A percentile compares a stretch with the other conserved stretches of the same genome.
These are phyloP conservation scores for Aphelocoma coerulescens DNA, from an alignment of 2,113 vertebrate species.

Conservation along the genomic window DNA sequence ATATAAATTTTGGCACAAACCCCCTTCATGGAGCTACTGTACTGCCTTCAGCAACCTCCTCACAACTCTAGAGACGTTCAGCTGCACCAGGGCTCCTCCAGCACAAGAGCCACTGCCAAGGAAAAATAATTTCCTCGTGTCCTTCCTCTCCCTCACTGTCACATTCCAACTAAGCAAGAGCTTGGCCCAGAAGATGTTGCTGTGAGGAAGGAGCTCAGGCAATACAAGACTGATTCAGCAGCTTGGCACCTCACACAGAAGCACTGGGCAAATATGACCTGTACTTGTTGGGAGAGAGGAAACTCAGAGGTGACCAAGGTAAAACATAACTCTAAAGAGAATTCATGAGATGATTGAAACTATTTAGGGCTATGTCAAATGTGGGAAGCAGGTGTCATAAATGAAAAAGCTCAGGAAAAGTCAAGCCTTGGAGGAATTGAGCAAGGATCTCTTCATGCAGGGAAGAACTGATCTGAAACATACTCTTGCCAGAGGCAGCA, in stretches of 20 bases:
- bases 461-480: neutral
- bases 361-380: neutral
- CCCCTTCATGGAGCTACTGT: neutral
- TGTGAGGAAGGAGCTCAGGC: neutral
- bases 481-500: neutral
- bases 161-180: neutral
- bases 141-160: neutral
- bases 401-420: neutral
- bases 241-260: neutral
- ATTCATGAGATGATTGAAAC: neutral
- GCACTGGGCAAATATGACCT: neutral
- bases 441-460: neutral
- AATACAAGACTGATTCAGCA: neutral
- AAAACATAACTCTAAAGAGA: neutral
- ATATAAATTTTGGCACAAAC: neutral
- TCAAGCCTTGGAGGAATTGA: slow-evolving; percentile 2
- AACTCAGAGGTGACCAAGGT: neutral
- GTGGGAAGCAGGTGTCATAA: slow-evolving; percentile 22
- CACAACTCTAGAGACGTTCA: neutral
- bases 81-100: neutral
- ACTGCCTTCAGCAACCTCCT: neutral
- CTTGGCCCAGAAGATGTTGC: neutral
- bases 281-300: neutral
- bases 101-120: neutral
- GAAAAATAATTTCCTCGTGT: neutral